Base-by-base conservation (phyloP, 1,140 invertebrate genomes). In the Prorops nasuta region DNA sequence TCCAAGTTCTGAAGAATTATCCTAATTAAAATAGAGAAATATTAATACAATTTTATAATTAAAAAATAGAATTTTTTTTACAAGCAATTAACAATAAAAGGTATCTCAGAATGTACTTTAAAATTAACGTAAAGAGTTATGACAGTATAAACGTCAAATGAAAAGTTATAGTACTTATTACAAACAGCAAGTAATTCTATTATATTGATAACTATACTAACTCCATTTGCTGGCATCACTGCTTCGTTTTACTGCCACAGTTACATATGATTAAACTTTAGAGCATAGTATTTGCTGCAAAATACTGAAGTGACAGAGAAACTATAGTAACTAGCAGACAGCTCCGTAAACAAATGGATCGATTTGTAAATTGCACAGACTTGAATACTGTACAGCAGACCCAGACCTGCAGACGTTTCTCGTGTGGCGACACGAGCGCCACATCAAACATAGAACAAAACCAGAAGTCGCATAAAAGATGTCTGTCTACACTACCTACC, bases 271-370 rank as follows among this genome's bases (percentile, higher is more conserved):
- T 15, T 17, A 42, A 22, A 47, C 56, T 54, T 64, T 51, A 65
- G 35, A 65, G 56, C 55, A 64, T 61, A 58, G 44, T 61, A 46
- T 18, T 52, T 24, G 24, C 39, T 16, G 44, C 19, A 40, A 35
- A 40, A 40, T 18, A 59, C 45, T 42, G 46, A 41, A 46, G 20
- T 20, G 28, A 44, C 42, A 35, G n/a, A n/a, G n/a, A n/a, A n/a
- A n/a, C 10, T 24, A 45, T 24, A n/a, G n/a, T 16, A 15, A 22
- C 41, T 56, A 65, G 63, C 63, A 64, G 62, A 65, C 63, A 52
- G 59, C 58, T 60, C 52, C 38, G 51, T 64, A 65, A 65, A 65
- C 63, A 66, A 64, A 62, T 64, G 58, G 63, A 66, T 66, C 63
- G 59, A 66, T 65, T 42, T 40, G 21, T 44, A 37, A n/a, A n/a